phyloP scores from a whole-genome alignment of 1,140 invertebrate species.

The Platyura marginata region DNA sequence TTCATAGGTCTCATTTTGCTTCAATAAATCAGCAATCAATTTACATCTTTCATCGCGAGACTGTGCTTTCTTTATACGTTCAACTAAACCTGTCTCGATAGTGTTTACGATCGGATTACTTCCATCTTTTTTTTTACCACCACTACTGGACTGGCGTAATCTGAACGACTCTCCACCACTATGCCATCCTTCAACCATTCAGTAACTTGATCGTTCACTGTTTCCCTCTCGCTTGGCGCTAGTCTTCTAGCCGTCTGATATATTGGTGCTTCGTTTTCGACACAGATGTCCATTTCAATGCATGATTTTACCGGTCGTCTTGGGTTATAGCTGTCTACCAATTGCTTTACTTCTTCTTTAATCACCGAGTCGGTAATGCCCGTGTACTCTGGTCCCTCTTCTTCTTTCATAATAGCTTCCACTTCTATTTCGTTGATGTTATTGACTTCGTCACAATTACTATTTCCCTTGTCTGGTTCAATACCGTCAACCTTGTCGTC shows the following conservation, averaged over 20 bases:
- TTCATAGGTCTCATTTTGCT: too few species aligned
- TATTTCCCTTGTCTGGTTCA: too few species aligned
- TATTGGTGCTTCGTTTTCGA: constrained; percentile 11
- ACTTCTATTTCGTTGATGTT: too few species aligned
- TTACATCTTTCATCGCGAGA: constrained; percentile 3
- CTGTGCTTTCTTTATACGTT: too few species aligned
- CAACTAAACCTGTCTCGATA: too few species aligned
- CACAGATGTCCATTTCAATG: constrained; percentile 8
- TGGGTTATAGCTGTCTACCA: constrained; percentile 1
- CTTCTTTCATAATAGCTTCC: too few species aligned
- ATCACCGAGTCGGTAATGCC: too few species aligned
- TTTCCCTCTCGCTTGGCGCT: constrained; percentile 6
- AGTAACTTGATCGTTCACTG: constrained; percentile 8
- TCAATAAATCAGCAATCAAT: too few species aligned
- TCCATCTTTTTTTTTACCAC: constrained; percentile 29
- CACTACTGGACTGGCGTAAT: constrained; percentile 19
- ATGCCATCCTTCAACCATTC: constrained; percentile 11
- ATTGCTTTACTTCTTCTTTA: too few species aligned
- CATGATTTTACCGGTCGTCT: constrained; percentile 5
- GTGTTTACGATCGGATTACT: constrained; percentile 23
- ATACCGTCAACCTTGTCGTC: too few species aligned
- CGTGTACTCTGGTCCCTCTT: too few species aligned
- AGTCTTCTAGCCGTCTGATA: constrained; percentile 8
- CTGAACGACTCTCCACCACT: constrained; percentile 9
- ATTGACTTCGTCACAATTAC: too few species aligned